Percentiles rank a stretch among this genome's conserved stretches.
phyloP scores from a whole-genome alignment of 2,888 invertebrate species.

The Tachystola acroxantha region DNA sequence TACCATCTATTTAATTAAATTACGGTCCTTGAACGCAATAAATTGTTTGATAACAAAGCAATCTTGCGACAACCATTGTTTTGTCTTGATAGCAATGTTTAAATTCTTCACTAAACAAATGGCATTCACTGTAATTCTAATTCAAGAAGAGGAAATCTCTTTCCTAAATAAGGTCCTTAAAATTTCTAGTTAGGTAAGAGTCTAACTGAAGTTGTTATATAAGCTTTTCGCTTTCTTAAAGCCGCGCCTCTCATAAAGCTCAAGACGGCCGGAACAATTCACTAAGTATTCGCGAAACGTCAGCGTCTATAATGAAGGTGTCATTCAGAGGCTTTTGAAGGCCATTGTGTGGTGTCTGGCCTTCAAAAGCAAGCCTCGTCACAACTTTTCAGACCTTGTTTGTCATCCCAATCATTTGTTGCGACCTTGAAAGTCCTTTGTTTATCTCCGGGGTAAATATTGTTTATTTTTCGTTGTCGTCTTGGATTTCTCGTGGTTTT shows the following conservation, averaged over 20 bases:
- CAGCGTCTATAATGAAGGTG: slow-evolving; percentile 60
- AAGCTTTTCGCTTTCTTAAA: slow-evolving; percentile 11
- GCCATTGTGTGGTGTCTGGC: slow-evolving; percentile 42
- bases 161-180: too few relatives aligned
- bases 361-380: slow-evolving; percentile 37
- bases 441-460: slow-evolving; percentile 28
- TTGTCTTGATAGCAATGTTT: too few relatives aligned
- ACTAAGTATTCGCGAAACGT: slow-evolving; percentile 53
- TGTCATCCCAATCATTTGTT: slow-evolving; percentile 27
- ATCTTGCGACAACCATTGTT: too few relatives aligned
- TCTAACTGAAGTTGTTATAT: neutral
- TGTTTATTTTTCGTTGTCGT: neutral
- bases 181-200: neutral
- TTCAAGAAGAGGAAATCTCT: too few relatives aligned
- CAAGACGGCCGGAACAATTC: slow-evolving; percentile 36
- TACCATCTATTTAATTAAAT: too few relatives aligned
- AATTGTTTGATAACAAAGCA: too few relatives aligned
- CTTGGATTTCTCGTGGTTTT: too few relatives aligned
- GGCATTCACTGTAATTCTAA: too few relatives aligned
- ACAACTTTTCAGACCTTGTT: slow-evolving; percentile 20
- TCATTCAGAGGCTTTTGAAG: slow-evolving; percentile 50
- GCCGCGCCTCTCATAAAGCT: slow-evolving; percentile 33
- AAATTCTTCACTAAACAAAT: too few relatives aligned
- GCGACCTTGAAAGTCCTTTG: slow-evolving; percentile 24
- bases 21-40: too few relatives aligned